Evolutionary conservation across 1,140 invertebrate genomes (phyloP).

Genomic region (Brachionus rotundiformis): DNA sequence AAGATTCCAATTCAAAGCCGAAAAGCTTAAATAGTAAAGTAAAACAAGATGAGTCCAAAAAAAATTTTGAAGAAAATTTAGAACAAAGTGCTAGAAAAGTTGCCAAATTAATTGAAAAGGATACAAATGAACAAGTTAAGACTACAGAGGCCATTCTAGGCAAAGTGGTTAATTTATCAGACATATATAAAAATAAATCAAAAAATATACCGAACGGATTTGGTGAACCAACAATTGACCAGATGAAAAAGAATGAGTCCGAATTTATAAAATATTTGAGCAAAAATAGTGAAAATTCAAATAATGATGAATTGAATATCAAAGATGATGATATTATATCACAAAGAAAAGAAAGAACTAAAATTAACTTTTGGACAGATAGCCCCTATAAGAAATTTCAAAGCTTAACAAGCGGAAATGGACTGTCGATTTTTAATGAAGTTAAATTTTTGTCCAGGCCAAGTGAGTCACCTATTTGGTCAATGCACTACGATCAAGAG

Average conservation of each 20-base stretch:
- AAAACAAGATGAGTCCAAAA: background rate
- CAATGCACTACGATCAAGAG: conserved; percentile 1
- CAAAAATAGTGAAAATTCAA: background rate
- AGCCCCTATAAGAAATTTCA: conserved; percentile 40
- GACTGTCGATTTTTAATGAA: background rate
- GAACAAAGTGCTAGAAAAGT: background rate
- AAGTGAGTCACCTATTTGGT: conserved; percentile 22
- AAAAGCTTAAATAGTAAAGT: background rate
- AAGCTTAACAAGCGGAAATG: background rate
- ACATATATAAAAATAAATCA: background rate
- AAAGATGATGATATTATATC: background rate
- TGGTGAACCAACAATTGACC: background rate
- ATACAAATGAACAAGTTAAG: background rate
- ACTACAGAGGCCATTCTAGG: background rate
- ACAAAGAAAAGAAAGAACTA: background rate
- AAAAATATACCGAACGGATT: background rate
- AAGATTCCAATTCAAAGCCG: background rate
- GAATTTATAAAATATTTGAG: background rate
- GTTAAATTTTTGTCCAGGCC: background rate
- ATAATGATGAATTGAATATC: background rate
- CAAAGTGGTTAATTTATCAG: background rate
- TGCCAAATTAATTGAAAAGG: background rate
- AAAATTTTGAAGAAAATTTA: background rate
- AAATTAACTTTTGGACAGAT: background rate
- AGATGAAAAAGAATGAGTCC: background rate